Base-by-base conservation (phyloP, 2,797 vertebrate genomes). In the Tenualosa thibaudeaui region DNA sequence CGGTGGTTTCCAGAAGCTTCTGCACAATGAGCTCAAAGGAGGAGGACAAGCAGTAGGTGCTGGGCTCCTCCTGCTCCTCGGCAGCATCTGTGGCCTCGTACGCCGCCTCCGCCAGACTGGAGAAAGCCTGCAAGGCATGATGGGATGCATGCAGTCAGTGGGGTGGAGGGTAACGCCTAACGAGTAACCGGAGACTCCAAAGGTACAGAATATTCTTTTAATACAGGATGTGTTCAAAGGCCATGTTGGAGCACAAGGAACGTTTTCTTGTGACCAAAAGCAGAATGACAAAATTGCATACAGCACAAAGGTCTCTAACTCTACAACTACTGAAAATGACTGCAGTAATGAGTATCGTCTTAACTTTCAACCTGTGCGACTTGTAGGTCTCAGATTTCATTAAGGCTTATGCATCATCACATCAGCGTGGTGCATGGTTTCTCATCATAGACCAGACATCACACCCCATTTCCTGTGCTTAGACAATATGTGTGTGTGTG, bases 1-100 rank as follows among this genome's bases (percentile, higher is more conserved):
- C 98, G 43, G 98, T 99, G 26, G 98, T 99, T 92, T 99, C 98
- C 87, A 99, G 93, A 0, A 99, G 96, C 56, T 99, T 99, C 95
- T 99, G 98, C 78, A 99, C 98, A 49, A 99, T 99, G 85, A 98
- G 94, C 87, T 99, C 98, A 22, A 99, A 99, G 0, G 98, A 98
- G 1, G 97, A 97, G 0, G 98, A 99, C 85, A 99, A 93, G 84
- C 98, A 99, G 90, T 99, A 99, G 12, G 98, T 99, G 90, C 95
- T 95, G 81, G 98, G 98, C 75, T 99, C 98, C 90, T 98, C 97
- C 91, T 99, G 97, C 89, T 99, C 98, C 90, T 99, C 98, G 0
- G 97, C 96, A 1, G 98, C 97, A 0, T 99, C 98, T 2, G 98
- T 98, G 86, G 98, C 97, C 90, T 99, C 98, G 71, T 99, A 99